phyloP scores from a whole-genome alignment of 2,113 vertebrate species.

The Siphamia tubifer region DNA sequence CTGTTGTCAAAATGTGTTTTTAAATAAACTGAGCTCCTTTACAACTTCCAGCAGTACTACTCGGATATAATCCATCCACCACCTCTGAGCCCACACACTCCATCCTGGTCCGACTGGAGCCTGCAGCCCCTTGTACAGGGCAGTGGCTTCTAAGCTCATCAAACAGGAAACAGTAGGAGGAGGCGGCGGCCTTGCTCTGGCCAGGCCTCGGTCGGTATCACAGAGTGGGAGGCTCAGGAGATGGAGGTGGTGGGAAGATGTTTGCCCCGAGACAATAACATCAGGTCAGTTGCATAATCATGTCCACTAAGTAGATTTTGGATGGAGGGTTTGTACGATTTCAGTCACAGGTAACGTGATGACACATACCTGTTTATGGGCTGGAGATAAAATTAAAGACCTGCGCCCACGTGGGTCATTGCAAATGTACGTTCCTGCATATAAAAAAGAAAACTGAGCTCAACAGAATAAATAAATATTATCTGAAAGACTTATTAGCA shows the following conservation, averaged over 20 bases:
- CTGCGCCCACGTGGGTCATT: neutral
- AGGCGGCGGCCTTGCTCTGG: neutral
- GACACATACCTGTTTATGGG: neutral
- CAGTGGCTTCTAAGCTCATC: neutral
- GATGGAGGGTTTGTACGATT: neutral
- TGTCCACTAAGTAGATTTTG: neutral
- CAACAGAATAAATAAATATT: neutral
- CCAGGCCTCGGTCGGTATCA: neutral
- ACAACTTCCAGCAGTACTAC: neutral
- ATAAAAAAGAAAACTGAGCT: neutral
- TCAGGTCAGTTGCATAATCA: conserved; percentile 8
- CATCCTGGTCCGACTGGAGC: neutral
- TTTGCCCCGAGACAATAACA: conserved; percentile 8
- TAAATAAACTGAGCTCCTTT: neutral
- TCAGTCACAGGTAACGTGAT: conserved; percentile 1
- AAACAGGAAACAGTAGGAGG: conserved; percentile 10
- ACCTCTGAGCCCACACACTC: conserved; percentile 7
- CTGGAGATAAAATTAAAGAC: neutral
- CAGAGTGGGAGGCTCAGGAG: conserved; percentile 8
- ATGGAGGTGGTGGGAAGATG: conserved; percentile 21
- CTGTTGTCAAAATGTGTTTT: neutral
- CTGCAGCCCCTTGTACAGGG: neutral
- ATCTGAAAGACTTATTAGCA: neutral
- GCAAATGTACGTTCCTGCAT: neutral
- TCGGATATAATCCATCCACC: too few species aligned